Conservation (phyloP, 2,113 vertebrate genomes). For the Circaetus cinerascens region DNA sequence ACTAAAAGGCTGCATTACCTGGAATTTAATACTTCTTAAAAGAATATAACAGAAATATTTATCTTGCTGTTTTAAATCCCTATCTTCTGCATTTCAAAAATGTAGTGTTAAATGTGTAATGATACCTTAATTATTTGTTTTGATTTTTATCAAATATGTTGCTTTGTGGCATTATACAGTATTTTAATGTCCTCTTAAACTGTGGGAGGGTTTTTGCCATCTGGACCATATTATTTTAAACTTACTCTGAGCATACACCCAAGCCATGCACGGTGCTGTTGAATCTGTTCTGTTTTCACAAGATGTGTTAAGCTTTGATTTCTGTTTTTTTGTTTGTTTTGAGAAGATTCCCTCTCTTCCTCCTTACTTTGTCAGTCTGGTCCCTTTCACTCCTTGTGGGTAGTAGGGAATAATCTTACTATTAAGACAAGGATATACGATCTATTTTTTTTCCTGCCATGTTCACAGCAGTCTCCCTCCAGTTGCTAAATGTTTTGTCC, state of each 20-base stretch:
- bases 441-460: background rate
- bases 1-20: background rate
- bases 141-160: conserved; percentile 48
- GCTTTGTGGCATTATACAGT: background rate
- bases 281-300: conserved; percentile 51
- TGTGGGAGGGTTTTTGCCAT: background rate
- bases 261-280: conserved; percentile 21
- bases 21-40: background rate
- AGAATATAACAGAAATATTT: background rate
- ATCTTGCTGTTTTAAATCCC: conserved; percentile 16
- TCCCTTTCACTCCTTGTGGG: background rate
- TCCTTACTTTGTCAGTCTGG: background rate
- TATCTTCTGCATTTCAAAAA: conserved; percentile 47
- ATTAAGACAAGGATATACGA: background rate
- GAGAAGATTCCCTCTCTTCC: background rate
- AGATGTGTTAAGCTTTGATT: conserved; percentile 41
- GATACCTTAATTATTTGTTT: conserved; percentile 59
- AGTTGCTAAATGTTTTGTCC: conserved; percentile 53
- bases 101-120: conserved; percentile 15
- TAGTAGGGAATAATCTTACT: background rate
- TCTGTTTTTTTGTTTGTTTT: background rate
- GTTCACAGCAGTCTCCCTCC: conserved; percentile 33
- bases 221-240: conserved; percentile 55
- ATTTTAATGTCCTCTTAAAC: conserved; percentile 61
- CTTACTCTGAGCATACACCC: conserved; percentile 29